Conservation (phyloP, 2,797 vertebrate species). For the Cynopterus sphinx region DNA sequence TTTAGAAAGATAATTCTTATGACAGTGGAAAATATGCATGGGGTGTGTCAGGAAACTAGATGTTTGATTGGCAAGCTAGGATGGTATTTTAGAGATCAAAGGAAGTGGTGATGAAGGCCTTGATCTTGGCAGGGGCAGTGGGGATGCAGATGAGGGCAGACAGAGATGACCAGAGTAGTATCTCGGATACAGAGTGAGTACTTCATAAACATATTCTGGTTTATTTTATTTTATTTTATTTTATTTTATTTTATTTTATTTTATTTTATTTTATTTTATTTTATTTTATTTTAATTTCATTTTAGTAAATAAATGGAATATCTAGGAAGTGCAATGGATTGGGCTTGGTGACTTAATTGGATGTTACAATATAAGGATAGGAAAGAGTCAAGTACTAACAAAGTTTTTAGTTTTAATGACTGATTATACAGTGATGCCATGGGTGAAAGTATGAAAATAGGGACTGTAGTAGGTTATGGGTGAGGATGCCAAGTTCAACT, state of each 20-base stretch:
- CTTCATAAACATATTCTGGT: not conserved
- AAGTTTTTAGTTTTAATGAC: not conserved
- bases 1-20: conserved; percentile 14
- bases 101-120: not conserved
- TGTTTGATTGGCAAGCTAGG: not conserved
- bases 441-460: not conserved
- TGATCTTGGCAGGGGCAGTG: not conserved
- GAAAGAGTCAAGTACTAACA: not conserved
- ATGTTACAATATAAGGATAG: not conserved
- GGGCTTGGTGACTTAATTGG: not conserved
- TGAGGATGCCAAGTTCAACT: not conserved
- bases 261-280: too few relatives aligned
- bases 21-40: not conserved
- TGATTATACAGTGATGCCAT: not conserved
- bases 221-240: too few relatives aligned
- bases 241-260: too few relatives aligned
- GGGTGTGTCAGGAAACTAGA: not conserved
- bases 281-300: not conserved
- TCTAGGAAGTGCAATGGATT: not conserved
- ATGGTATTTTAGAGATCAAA: not conserved
- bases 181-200: not conserved
- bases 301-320: not conserved
- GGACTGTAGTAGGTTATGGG: not conserved
- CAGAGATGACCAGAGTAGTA: not conserved
- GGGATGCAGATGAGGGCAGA: not conserved